Evolutionary conservation across 2,113 vertebrate species (phyloP), one percentile per base, ranked within the genome.

Genomic region (Centrocercus urophasianus): DNA sequence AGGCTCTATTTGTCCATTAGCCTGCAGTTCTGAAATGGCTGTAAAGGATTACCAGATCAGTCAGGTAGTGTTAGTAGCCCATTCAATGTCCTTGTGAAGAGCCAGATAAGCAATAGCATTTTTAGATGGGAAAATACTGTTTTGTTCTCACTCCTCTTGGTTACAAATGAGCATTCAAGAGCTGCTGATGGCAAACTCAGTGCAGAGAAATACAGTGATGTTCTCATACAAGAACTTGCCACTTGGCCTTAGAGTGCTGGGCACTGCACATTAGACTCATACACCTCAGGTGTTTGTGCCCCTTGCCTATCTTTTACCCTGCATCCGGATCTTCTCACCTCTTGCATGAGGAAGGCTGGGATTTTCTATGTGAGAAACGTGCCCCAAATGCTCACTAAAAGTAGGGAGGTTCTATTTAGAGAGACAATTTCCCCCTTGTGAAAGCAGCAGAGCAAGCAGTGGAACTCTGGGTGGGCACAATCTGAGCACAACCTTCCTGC

Each of bases 291-390:
- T 64, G 28, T 4, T 10, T 19, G 4, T 30, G 8, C 38, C 8
- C 38, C 28, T 72, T 36, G 52, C 57, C 42, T 71, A 32, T 27
- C 20, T 36, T 43, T 76, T 7, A 18, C 11, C 4, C 32, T 25
- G 4, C 2, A 5, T 14, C 3, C 24, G 6, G 6, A 3, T 25
- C 19, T 76, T 76, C 28, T 54, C 25, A 56, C 7, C 25, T 40
- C 47, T 59, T 74, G 18, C 27, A 7, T 45, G 6, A 77, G 48
- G n/a, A 78, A 47, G 25, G 13, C 24, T 81, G 50, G 22, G 8
- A 45, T 67, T 81, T 67, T 75, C 52, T 59, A 70, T 0, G 0
- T 13, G 38, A 59, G 28, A 22, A 32, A 13, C 10, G 6, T 3
- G 47, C 15, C n/a, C 30, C 10, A 63, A 59, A 2, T 1, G 16